phyloP scores from a whole-genome alignment of 2,888 invertebrate species.

The Tiphia femorata region DNA sequence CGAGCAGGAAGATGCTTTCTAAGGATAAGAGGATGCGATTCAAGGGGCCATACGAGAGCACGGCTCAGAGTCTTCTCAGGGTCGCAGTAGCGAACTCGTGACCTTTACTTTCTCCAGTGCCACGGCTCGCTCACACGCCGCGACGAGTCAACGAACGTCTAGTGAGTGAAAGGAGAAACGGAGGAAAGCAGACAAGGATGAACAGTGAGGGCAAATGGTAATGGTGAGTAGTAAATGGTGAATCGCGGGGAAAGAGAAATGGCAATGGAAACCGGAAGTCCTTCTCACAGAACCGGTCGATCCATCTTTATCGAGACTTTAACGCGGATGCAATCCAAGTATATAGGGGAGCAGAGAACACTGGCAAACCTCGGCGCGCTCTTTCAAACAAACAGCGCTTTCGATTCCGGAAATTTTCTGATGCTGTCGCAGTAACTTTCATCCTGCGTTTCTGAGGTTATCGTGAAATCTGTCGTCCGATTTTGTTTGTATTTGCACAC shows the following conservation, averaged over 20 bases:
- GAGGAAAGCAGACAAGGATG: constrained; percentile 4
- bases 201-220: background rate
- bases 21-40: constrained; percentile 48
- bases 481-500: too few species aligned
- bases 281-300: constrained; percentile 11
- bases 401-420: background rate
- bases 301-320: constrained; percentile 12
- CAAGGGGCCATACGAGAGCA: constrained; percentile 31
- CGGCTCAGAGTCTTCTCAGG: constrained; percentile 52
- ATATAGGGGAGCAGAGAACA: background rate
- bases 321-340: too few species aligned
- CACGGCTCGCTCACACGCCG: constrained; percentile 19
- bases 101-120: constrained; percentile 61
- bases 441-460: too few species aligned
- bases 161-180: too few species aligned
- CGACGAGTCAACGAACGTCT: constrained; percentile 15
- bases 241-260: background rate
- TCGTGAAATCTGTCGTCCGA: too few species aligned
- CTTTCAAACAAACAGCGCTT: background rate
- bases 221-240: background rate
- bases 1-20: constrained; percentile 52
- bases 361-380: background rate
- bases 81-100: constrained; percentile 53
- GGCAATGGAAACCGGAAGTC: constrained; percentile 32
- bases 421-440: too few species aligned